phyloP scores from a whole-genome alignment of 2,797 vertebrate genomes.

The Pangasius djambal region DNA sequence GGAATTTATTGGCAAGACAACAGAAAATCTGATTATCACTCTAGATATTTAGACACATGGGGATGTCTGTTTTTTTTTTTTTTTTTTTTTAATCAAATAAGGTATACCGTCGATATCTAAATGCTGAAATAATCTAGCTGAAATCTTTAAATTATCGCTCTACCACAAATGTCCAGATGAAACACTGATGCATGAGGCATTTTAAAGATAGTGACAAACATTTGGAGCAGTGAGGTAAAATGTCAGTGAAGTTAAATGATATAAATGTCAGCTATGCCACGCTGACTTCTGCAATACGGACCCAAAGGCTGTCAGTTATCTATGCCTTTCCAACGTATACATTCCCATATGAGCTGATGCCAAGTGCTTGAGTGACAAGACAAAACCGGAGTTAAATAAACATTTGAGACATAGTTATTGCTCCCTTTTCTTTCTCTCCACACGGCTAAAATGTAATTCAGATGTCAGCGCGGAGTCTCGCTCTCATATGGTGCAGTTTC shows the following conservation, averaged over 20 bases:
- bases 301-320: constrained; percentile 54
- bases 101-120: constrained; percentile 20
- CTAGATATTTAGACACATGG: neutral
- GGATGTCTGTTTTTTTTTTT: constrained; percentile 2
- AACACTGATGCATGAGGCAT: constrained; percentile 1
- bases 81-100: neutral
- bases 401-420: constrained; percentile 76
- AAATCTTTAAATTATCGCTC: constrained; percentile 26
- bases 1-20: neutral
- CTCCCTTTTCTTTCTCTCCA: constrained; percentile 67
- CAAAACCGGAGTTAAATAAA: constrained; percentile 81
- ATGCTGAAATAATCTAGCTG: neutral
- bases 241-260: constrained; percentile 58
- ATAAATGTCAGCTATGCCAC: constrained; percentile 58
- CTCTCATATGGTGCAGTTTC: constrained; percentile 57
- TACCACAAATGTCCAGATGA: constrained; percentile 15
- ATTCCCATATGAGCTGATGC: constrained; percentile 48
- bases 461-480: constrained; percentile 79
- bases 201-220: constrained; percentile 47
- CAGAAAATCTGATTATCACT: neutral
- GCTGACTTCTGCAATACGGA: constrained; percentile 50
- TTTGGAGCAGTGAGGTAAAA: constrained; percentile 50
- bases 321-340: constrained; percentile 50
- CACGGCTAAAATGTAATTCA: constrained; percentile 81
- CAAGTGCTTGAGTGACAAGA: constrained; percentile 58